A percentile compares a stretch with the other conserved stretches of the same genome.
Evolutionary conservation across 2,888 invertebrate species (phyloP).

Genomic region (Octodonta nipae): DNA sequence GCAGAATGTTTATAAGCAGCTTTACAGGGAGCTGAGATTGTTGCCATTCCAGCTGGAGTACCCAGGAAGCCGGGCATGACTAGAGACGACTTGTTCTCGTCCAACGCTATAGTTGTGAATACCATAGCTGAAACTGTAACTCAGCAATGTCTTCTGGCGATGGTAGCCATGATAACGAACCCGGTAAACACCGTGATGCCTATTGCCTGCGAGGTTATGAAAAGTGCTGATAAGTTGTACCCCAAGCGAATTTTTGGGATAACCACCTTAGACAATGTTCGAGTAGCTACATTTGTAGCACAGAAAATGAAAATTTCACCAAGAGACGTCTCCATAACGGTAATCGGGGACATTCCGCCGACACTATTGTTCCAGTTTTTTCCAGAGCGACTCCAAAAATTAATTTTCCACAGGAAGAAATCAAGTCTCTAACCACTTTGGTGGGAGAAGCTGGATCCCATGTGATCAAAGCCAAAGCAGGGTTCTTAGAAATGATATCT

Average conservation of each 20-base stretch:
- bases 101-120: slow-evolving; percentile 92
- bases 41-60: slow-evolving; percentile 95
- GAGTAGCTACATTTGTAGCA: slow-evolving; percentile 90
- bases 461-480: slow-evolving; percentile 94
- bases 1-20: slow-evolving; percentile 63
- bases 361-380: slow-evolving; percentile 92
- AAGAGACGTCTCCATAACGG: slow-evolving; percentile 70
- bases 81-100: slow-evolving; percentile 95
- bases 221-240: slow-evolving; percentile 83
- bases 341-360: slow-evolving; percentile 98
- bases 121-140: slow-evolving; percentile 72
- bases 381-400: slow-evolving; percentile 81
- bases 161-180: slow-evolving; percentile 92
- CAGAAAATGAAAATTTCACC: slow-evolving; percentile 83
- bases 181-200: slow-evolving; percentile 98
- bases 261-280: slow-evolving; percentile 90
- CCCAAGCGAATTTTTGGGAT: slow-evolving; percentile 91
- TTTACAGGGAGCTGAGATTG: slow-evolving; percentile 52
- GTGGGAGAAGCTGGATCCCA: slow-evolving; percentile 88
- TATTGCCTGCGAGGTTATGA: slow-evolving; percentile 87
- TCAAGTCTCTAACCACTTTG: slow-evolving; percentile 75
- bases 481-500: too few species aligned
- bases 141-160: slow-evolving; percentile 77
- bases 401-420: slow-evolving; percentile 60
- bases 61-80: slow-evolving; percentile 98